Evolutionary conservation across 1,140 invertebrate species (phyloP).

Genomic region (Cataglyphis hispanica): DNA sequence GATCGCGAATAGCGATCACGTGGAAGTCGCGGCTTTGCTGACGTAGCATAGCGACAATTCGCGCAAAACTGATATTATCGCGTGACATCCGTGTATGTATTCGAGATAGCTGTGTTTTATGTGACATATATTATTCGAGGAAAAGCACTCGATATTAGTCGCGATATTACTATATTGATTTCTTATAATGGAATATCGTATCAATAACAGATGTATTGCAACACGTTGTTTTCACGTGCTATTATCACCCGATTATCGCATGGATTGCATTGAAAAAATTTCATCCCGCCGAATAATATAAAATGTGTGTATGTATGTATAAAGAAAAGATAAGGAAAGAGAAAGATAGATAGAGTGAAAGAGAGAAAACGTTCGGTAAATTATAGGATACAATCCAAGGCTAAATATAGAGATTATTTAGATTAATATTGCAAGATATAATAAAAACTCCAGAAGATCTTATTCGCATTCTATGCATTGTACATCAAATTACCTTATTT

Average conservation of each 20-base stretch:
- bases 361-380: not conserved
- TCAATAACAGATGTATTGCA: conserved; percentile 8
- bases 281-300: not conserved
- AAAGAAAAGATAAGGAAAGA: too few relatives aligned
- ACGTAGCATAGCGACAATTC: conserved; percentile 16
- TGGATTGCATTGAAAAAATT: not conserved
- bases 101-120: not conserved
- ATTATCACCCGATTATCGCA: conserved; percentile 29
- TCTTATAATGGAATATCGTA: conserved; percentile 1
- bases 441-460: not conserved
- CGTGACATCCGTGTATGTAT: conserved; percentile 5
- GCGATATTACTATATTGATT: conserved; percentile 27
- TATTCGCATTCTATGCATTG: not conserved
- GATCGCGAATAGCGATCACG: conserved; percentile 8
- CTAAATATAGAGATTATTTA: conserved; percentile 20
- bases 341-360: too few relatives aligned
- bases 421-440: not conserved
- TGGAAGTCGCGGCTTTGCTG: conserved; percentile 15
- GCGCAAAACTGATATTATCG: conserved; percentile 22
- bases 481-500: conserved; percentile 25
- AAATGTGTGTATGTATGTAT: not conserved
- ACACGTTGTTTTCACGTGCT: conserved; percentile 3
- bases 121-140: conserved; percentile 24
- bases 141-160: conserved; percentile 5
- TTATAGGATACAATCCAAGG: not conserved